phyloP scores from a whole-genome alignment of 1,140 invertebrate genomes.

The Portunus trituberculatus region DNA sequence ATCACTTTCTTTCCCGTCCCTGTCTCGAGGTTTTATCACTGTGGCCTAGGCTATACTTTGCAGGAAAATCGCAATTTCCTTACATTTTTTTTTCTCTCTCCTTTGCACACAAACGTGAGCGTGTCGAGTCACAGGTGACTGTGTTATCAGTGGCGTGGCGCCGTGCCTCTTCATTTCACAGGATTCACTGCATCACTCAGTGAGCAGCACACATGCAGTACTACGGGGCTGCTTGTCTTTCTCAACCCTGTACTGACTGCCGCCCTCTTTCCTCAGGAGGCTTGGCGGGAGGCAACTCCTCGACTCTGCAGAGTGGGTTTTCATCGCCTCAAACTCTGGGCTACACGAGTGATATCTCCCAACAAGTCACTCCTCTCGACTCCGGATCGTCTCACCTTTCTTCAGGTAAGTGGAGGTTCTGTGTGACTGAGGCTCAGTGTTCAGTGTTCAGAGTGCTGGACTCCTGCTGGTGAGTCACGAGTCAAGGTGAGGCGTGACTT shows the following conservation, averaged over 20 bases:
- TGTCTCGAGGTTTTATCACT: not conserved
- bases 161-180: too few species aligned
- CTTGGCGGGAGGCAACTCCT: constrained; percentile 61
- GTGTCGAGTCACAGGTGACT: not conserved
- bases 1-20: not conserved
- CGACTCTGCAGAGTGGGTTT: constrained; percentile 67
- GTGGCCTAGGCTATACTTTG: not conserved
- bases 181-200: too few species aligned
- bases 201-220: too few species aligned
- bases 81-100: not conserved
- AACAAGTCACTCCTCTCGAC: constrained; percentile 65
- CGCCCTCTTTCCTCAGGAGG: constrained; percentile 40
- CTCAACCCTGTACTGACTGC: not conserved
- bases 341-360: constrained; percentile 61
- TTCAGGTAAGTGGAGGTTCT: constrained; percentile 36
- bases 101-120: not conserved
- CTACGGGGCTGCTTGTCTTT: too few species aligned
- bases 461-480: not conserved
- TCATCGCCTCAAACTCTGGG: constrained; percentile 59
- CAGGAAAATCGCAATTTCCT: not conserved
- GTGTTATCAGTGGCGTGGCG: too few species aligned
- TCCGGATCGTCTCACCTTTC: constrained; percentile 64
- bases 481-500: not conserved
- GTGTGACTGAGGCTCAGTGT: not conserved
- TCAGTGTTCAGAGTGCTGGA: not conserved